A percentile compares a stretch with the other conserved stretches of the same genome.
Evolutionary conservation across 2,888 invertebrate species (phyloP).

Genomic region (Nomada hirtipes): DNA sequence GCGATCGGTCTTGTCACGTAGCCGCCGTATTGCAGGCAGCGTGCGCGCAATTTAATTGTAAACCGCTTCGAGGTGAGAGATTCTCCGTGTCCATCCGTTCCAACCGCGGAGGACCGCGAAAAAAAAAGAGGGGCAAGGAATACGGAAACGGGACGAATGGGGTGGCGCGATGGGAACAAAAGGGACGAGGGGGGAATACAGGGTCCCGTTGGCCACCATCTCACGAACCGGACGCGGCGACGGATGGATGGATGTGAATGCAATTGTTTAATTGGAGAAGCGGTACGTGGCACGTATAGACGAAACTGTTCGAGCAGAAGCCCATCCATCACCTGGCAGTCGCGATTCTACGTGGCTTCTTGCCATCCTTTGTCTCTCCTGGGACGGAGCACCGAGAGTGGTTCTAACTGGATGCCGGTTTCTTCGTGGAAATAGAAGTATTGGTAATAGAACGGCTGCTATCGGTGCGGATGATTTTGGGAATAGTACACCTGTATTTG

Average conservation of each 20-base stretch:
- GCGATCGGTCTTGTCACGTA: slow-evolving; percentile 66
- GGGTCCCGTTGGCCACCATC: slow-evolving; percentile 45
- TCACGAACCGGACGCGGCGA: slow-evolving; percentile 39
- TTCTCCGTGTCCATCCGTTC: neutral
- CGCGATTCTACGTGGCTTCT: slow-evolving; percentile 37
- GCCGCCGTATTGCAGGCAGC: slow-evolving; percentile 57
- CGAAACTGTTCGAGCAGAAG: slow-evolving; percentile 69
- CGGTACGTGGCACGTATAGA: slow-evolving; percentile 76
- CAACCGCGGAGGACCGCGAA: slow-evolving; percentile 11
- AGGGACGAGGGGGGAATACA: slow-evolving; percentile 4
- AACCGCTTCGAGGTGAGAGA: slow-evolving; percentile 33
- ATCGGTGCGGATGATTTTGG: neutral
- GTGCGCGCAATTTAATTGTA: slow-evolving; percentile 48
- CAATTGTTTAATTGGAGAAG: slow-evolving; percentile 84
- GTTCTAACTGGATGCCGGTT: neutral
- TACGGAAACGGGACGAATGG: slow-evolving; percentile 32
- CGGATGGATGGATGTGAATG: slow-evolving; percentile 81
- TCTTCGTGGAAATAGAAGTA: neutral
- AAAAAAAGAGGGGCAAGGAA: slow-evolving; percentile 32
- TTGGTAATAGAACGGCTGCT: neutral
- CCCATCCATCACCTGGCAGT: slow-evolving; percentile 77
- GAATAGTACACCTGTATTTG: no score
- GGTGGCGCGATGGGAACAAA: neutral
- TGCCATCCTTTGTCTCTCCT: slow-evolving; percentile 37
- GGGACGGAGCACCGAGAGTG: slow-evolving; percentile 31